Conservation (phyloP, 1,140 invertebrate species). For the Drosophila arizonae region DNA sequence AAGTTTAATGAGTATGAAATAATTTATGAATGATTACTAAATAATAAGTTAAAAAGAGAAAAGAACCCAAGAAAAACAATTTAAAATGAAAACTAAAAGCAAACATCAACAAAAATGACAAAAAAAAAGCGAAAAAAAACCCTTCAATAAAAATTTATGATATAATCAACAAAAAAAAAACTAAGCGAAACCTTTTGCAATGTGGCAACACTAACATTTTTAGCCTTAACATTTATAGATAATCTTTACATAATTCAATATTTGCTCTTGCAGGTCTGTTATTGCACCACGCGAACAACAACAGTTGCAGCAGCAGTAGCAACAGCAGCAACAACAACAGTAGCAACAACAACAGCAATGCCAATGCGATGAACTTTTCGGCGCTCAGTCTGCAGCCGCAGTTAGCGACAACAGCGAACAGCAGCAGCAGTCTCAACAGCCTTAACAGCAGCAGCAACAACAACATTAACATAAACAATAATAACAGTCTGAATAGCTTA, state of each 20-base stretch:
- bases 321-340: conserved; percentile 1
- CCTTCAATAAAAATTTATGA: conserved; percentile 83
- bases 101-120: conserved; percentile 40
- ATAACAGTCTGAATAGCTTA: conserved; percentile 65
- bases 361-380: conserved; percentile 70
- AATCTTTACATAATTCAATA: conserved; percentile 1
- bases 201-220: neutral
- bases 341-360: conserved; percentile 33
- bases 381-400: conserved; percentile 61
- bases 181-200: conserved; percentile 5
- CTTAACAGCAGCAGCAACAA: conserved; percentile 43
- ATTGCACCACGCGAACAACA: conserved; percentile 52
- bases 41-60: conserved; percentile 49
- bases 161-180: conserved; percentile 82
- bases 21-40: conserved; percentile 75
- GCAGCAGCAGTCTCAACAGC: conserved; percentile 14
- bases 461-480: too few species aligned
- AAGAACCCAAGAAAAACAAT: conserved; percentile 45
- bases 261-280: conserved; percentile 63
- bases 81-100: conserved; percentile 29
- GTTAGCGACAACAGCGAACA: conserved; percentile 27
- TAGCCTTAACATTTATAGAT: neutral
- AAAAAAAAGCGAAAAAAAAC: conserved; percentile 71
- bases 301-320: neutral
- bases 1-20: conserved; percentile 75